Evolutionary conservation across 1,140 invertebrate genomes (phyloP).

Genomic region (Caenorhabditis inopinata): DNA sequence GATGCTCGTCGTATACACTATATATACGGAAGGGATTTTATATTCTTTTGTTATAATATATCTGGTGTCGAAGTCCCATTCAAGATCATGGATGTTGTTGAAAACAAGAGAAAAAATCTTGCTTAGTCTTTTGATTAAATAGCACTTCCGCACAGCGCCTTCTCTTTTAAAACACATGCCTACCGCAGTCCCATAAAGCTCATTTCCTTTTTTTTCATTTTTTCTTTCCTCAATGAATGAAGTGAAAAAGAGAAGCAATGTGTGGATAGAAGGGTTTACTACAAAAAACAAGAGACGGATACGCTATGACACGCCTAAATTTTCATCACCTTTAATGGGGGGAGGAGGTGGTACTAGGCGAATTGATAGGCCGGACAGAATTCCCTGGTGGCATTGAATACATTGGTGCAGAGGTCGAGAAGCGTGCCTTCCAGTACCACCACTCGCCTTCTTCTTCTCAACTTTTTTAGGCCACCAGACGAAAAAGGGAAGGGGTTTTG

Average conservation of each 20-base stretch:
- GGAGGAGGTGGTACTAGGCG: no score
- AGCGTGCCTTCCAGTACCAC: constrained; percentile 12
- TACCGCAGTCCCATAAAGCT: neutral
- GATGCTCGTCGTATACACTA: no score
- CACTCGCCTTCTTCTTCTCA: neutral
- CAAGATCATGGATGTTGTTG: neutral
- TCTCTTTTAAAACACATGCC: constrained; percentile 14
- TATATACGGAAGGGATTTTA: neutral
- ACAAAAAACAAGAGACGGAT: neutral
- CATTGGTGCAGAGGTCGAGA: constrained; percentile 4
- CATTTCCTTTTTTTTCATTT: constrained; percentile 1
- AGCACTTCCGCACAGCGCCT: constrained; percentile 13
- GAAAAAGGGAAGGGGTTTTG: neutral
- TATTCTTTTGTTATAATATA: neutral
- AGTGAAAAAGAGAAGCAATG: neutral
- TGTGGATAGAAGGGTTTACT: neutral
- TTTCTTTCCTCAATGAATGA: neutral
- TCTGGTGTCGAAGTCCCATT: no score
- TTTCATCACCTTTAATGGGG: constrained; percentile 27
- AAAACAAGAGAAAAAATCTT: constrained; percentile 4
- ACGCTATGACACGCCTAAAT: neutral
- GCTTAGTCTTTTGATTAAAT: neutral
- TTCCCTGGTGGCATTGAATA: neutral
- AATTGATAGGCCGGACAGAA: neutral
- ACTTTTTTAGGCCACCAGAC: neutral